phyloP scores from a whole-genome alignment of 2,888 invertebrate genomes.

The Amblyteles armatorius region DNA sequence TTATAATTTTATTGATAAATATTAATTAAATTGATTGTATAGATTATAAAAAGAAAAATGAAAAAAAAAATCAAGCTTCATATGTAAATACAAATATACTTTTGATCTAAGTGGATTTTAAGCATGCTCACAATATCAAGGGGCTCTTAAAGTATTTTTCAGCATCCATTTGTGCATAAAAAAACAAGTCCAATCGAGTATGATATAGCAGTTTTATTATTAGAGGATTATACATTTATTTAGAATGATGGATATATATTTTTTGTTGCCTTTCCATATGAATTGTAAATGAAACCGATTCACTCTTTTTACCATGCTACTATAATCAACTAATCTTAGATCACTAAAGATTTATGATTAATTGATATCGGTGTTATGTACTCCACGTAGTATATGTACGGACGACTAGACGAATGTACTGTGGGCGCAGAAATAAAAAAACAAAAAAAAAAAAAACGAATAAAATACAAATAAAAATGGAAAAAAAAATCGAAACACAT shows the following conservation, averaged over 20 bases:
- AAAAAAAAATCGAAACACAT: conserved; percentile 38
- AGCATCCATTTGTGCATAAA: conserved; percentile 67
- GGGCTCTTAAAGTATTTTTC: conserved; percentile 79
- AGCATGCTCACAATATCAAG: conserved; percentile 80
- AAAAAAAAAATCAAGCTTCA: conserved; percentile 77
- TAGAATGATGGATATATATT: conserved; percentile 49
- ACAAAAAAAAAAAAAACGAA: conserved; percentile 41
- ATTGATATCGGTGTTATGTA: conserved; percentile 66
- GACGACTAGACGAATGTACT: conserved; percentile 61
- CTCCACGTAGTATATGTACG: conserved; percentile 57
- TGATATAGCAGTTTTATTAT: conserved; percentile 58
- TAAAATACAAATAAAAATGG: conserved; percentile 27
- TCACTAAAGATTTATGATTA: conserved; percentile 60
- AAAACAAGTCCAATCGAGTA: conserved; percentile 63
- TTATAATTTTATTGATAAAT: conserved; percentile 83
- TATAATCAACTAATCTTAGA: conserved; percentile 57
- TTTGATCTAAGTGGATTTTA: conserved; percentile 78
- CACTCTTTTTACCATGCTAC: conserved; percentile 56
- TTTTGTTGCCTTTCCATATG: conserved; percentile 44
- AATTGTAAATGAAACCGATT: conserved; percentile 43
- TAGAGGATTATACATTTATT: conserved; percentile 60
- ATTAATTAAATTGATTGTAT: conserved; percentile 83
- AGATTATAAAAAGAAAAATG: conserved; percentile 75
- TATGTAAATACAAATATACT: conserved; percentile 71
- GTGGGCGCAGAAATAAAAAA: conserved; percentile 55